A percentile compares a stretch with the other conserved stretches of the same genome.
These are phyloP conservation scores for Trichogramma evanescens DNA, from an alignment of 2,888 invertebrate species.

Conservation along the genomic window DNA sequence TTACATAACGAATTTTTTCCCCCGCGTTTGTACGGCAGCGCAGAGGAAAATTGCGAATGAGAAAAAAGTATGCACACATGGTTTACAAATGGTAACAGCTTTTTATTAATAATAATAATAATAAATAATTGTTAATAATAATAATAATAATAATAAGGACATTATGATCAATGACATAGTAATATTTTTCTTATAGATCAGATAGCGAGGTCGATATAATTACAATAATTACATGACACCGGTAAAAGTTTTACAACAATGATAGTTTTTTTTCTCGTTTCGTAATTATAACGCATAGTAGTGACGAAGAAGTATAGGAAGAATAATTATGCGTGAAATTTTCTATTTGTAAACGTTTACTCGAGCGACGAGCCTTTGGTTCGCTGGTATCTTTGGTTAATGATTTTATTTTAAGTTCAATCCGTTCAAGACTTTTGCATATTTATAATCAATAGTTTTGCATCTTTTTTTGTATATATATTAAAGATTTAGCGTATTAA, in stretches of 20 bases:
- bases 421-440: no score
- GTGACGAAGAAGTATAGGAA: no score
- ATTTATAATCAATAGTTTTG: no score
- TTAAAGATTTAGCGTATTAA: conserved; percentile 10
- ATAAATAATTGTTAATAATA: conserved; percentile 36
- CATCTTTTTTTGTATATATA: conserved; percentile 3
- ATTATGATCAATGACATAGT: conserved; percentile 22
- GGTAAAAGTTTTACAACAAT: conserved; percentile 44
- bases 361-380: no score
- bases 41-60: background rate
- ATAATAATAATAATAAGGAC: conserved; percentile 37
- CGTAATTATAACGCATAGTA: no score
- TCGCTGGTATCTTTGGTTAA: no score
- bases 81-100: conserved; percentile 47
- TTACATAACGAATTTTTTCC: background rate
- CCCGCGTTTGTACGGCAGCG: background rate
- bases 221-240: conserved; percentile 46
- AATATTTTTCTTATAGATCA: conserved; percentile 27
- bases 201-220: conserved; percentile 41
- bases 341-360: no score
- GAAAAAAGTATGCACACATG: background rate
- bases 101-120: conserved; percentile 35
- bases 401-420: no score
- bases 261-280: background rate
- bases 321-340: no score